Conservation (phyloP, 2,797 vertebrate species). For the Tadarida brasiliensis region DNA sequence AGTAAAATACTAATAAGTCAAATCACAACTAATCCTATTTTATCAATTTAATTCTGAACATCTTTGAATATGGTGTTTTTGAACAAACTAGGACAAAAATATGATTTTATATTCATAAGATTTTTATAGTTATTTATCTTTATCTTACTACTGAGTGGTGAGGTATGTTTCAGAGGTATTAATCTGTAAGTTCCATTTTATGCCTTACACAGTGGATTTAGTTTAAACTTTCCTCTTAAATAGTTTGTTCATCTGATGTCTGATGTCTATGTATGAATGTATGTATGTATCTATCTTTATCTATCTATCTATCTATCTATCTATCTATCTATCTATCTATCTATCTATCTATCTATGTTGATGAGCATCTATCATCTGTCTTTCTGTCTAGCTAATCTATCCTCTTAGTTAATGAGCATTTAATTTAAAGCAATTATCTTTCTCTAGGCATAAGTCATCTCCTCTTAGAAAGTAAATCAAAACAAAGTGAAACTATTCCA, state of each 20-base stretch:
- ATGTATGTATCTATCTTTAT: not conserved
- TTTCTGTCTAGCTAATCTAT: not conserved
- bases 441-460: not conserved
- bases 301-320: not conserved
- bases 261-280: not conserved
- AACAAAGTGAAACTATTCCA: not conserved
- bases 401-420: constrained; percentile 15
- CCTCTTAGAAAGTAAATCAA: constrained; percentile 21
- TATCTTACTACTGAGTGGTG: not conserved
- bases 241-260: not conserved
- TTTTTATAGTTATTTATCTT: not conserved
- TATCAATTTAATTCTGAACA: not conserved
- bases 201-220: not conserved
- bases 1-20: not conserved
- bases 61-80: constrained; percentile 25
- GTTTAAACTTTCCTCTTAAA: not conserved
- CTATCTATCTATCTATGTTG: not conserved
- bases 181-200: not conserved
- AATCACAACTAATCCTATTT: not conserved
- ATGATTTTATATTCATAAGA: not conserved
- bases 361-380: not conserved
- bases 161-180: not conserved
- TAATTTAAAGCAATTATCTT: constrained; percentile 42
- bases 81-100: not conserved
- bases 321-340: not conserved